Conservation (phyloP, 2,888 invertebrate species). For the Ormyrus labotus region DNA sequence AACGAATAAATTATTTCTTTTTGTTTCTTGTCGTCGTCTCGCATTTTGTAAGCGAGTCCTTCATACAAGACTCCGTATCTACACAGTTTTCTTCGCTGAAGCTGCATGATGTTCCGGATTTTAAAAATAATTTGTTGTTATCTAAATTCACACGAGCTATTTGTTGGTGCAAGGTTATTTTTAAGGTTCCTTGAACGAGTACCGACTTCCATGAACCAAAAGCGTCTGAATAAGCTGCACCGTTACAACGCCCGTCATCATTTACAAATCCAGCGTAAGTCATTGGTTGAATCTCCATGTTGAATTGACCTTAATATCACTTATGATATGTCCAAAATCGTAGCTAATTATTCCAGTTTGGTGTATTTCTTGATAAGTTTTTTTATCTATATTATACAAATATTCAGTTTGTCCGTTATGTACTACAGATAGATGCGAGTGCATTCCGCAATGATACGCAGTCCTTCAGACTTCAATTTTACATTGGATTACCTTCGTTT, state of each 20-base stretch:
- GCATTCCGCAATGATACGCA: slow-evolving; percentile 53
- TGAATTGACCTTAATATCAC: slow-evolving; percentile 4
- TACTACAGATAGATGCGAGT: slow-evolving; percentile 46
- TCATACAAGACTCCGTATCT: slow-evolving; percentile 17
- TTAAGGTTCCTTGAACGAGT: neutral
- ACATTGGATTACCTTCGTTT: neutral
- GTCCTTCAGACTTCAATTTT: slow-evolving; percentile 22
- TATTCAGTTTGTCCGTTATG: slow-evolving; percentile 50
- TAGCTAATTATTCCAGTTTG: neutral
- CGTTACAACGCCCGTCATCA: slow-evolving; percentile 11
- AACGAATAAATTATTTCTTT: slow-evolving; percentile 9
- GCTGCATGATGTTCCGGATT: neutral
- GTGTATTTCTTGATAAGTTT: neutral
- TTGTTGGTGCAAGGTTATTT: neutral
- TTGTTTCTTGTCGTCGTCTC: neutral
- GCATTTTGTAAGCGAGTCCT: neutral
- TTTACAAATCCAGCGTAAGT: slow-evolving; percentile 31
- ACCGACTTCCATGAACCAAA: slow-evolving; percentile 39
- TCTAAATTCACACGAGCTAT: neutral
- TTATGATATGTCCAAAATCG: neutral
- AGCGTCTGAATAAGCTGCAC: slow-evolving; percentile 20
- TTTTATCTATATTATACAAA: neutral
- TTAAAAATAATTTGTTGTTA: slow-evolving; percentile 11
- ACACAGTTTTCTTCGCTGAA: neutral
- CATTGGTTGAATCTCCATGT: neutral